These are phyloP conservation scores for Austrofundulus limnaeus DNA, from an alignment of 2,113 vertebrate species.

Conservation along the genomic window DNA sequence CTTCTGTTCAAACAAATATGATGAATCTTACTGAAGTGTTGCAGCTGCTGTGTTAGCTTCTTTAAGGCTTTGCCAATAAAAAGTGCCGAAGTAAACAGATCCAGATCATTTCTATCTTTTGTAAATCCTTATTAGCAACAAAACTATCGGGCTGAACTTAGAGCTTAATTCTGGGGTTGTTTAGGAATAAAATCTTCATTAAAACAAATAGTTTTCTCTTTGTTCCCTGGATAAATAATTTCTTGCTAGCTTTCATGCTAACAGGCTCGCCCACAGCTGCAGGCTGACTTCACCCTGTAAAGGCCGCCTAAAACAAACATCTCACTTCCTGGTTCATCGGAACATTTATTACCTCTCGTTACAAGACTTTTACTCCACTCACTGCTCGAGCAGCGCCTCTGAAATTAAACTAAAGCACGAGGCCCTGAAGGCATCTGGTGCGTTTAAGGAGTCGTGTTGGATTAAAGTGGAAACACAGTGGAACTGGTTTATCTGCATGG, in stretches of 20 bases:
- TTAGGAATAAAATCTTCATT: no score
- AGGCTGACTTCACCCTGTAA: slow-evolving; percentile 21
- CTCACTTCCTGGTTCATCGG: slow-evolving; percentile 36
- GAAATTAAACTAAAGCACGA: background rate
- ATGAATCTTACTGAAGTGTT: no score
- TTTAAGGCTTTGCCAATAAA: no score
- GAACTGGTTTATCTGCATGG: slow-evolving; percentile 73
- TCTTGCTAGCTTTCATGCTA: background rate
- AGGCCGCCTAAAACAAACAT: slow-evolving; percentile 51
- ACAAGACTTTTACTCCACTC: slow-evolving; percentile 1
- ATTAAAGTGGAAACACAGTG: slow-evolving; percentile 40
- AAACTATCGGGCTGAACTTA: no score
- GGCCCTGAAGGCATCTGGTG: background rate
- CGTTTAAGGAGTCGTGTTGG: background rate
- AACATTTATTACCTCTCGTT: slow-evolving; percentile 32
- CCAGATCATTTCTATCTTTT: no score
- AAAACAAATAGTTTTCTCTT: no score
- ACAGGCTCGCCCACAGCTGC: slow-evolving; percentile 10
- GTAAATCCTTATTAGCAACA: no score
- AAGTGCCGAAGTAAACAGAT: no score
- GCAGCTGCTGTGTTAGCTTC: no score
- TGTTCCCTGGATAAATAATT: background rate
- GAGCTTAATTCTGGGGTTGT: no score
- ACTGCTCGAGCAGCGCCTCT: background rate
- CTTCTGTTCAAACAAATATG: no score